Base-by-base conservation (phyloP, 2,797 vertebrate genomes). In the Champsocephalus esox region DNA sequence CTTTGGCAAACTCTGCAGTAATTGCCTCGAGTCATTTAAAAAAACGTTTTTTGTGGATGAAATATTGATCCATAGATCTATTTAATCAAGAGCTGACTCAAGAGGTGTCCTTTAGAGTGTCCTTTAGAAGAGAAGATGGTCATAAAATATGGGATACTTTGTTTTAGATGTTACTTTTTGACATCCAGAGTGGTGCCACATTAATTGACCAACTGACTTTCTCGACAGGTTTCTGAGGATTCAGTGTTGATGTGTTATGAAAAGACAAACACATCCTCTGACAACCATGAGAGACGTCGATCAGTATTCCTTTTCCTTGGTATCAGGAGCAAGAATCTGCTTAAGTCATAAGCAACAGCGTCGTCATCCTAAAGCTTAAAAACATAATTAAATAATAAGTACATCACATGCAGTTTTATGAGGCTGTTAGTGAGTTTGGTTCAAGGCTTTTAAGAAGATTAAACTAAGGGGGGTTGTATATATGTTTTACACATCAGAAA, bases 71-170 rank as follows among this genome's bases (percentile, higher is more conserved):
- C 65, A 70, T 77, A 73, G 65, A 80, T 86, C 80, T 81, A 80
- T 87, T 84, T 86, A 87, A 90, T 91, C 86, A 86, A 84, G 73
- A 75, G 52, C 77, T 76, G 77, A 80, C 70, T 85, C 65, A 62
- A 75, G 66, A 84, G 58, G 69, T 85, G 84, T 89, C 81, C 78
- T 85, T 88, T 72, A 62, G 76, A 86, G 56, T 62, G 78, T 38
- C 77, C 62, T 84, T 70, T 63, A 73, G 38, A 46, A 73, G 88
- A 86, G 66, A 75, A 74, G 65, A 67, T 70, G 67, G 61, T 81
- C 86, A 74, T 70, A 78, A 56, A 75, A 80, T 76, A 80, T 80
- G 16, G 55, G 46, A 56, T 19, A 14, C 62, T 70, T 41, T 8
- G 17, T 83, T 82, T 82, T 32, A 67, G 55, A 58, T 63, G 77